These are phyloP conservation scores for Lophotis ruficrista DNA, from an alignment of 2,113 vertebrate species.

Conservation along the genomic window DNA sequence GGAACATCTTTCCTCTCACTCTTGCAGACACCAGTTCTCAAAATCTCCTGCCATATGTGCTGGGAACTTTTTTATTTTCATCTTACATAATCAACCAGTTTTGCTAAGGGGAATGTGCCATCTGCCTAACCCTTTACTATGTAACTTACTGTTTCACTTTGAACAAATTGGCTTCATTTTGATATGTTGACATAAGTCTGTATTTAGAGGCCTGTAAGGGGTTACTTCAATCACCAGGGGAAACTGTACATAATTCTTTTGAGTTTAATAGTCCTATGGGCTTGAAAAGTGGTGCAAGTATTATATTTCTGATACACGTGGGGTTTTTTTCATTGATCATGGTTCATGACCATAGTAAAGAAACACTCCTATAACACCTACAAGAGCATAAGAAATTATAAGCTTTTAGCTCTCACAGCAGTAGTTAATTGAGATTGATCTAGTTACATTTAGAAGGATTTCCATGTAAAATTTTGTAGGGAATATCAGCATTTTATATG, in stretches of 20 bases:
- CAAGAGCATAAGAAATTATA: neutral
- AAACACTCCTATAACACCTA: neutral
- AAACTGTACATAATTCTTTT: neutral
- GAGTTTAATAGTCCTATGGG: neutral
- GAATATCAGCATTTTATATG: neutral
- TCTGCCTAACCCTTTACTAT: constrained; percentile 5
- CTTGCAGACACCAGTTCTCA: neutral
- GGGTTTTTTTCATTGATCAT: accelerated
- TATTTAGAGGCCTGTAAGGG: neutral
- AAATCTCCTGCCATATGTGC: constrained; percentile 21
- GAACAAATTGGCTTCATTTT: neutral
- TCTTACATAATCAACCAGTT: constrained; percentile 38
- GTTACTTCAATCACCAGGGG: neutral
- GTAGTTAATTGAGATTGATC: neutral
- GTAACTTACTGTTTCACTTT: neutral
- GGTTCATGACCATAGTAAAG: neutral
- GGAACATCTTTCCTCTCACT: neutral
- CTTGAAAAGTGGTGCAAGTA: neutral
- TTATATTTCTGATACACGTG: neutral
- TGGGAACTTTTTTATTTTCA: constrained; percentile 22
- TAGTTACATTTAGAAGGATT: neutral
- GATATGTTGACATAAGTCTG: neutral
- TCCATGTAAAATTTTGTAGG: neutral
- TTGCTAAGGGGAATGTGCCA: constrained; percentile 6
- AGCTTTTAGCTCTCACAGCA: neutral